Evolutionary conservation across 2,797 vertebrate genomes (phyloP).

Genomic region (Crypturellus tataupa): DNA sequence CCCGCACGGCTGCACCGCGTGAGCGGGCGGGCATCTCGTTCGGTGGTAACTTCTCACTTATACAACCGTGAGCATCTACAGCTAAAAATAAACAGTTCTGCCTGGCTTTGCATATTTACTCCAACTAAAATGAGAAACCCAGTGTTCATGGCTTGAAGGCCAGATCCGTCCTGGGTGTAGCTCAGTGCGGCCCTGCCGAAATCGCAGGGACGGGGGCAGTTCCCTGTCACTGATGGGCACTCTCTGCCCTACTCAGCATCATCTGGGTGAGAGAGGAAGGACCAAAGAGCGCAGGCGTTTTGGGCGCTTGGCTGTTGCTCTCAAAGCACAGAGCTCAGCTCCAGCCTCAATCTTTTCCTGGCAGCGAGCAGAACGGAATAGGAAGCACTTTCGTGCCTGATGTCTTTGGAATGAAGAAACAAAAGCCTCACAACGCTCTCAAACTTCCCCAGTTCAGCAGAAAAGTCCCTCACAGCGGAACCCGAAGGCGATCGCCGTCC

Average conservation of each 20-base stretch:
- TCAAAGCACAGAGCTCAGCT: not conserved
- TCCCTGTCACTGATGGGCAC: not conserved
- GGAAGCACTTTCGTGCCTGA: not conserved
- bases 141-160: not conserved
- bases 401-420: not conserved
- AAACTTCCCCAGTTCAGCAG: not conserved
- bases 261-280: not conserved
- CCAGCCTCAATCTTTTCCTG: not conserved
- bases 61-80: constrained; percentile 71
- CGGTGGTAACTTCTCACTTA: constrained; percentile 81
- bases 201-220: fast-evolving
- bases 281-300: not conserved
- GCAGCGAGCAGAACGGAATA: not conserved
- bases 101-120: constrained; percentile 73
- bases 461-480: too few species aligned
- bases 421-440: fast-evolving
- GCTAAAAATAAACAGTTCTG: constrained; percentile 83
- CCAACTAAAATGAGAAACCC: constrained; percentile 46
- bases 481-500: fast-evolving
- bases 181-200: not conserved
- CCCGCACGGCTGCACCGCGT: constrained; percentile 69
- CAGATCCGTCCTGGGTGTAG: not conserved
- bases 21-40: constrained; percentile 78
- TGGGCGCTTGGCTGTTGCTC: not conserved
- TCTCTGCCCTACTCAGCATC: not conserved